Conservation (phyloP, 2,888 invertebrate genomes). For the Coremacera marginata region DNA sequence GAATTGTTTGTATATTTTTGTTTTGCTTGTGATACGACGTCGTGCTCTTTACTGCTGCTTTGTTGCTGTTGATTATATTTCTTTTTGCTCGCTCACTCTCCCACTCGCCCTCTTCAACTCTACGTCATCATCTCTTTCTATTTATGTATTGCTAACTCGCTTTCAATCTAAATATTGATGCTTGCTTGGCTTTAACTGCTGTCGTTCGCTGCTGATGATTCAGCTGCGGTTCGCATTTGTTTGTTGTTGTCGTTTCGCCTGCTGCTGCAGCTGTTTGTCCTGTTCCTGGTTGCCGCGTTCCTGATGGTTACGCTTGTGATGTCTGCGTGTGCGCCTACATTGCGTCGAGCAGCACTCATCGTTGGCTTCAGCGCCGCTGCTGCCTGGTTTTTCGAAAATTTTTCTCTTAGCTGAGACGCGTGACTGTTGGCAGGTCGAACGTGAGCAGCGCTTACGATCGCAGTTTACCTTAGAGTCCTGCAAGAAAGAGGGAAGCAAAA, state of each 20-base stretch:
- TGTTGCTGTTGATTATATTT: constrained; percentile 12
- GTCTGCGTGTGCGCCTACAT: constrained; percentile 66
- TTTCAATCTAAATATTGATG: background rate
- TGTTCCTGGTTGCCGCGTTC: constrained; percentile 51
- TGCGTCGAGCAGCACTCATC: constrained; percentile 68
- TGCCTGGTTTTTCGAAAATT: constrained; percentile 77
- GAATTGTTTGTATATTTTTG: background rate
- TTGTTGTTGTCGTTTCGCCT: constrained; percentile 24
- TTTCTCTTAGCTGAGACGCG: constrained; percentile 62
- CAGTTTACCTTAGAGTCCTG: constrained; percentile 87
- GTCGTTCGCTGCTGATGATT: constrained; percentile 32
- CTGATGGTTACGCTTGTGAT: constrained; percentile 64
- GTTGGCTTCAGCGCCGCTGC: constrained; percentile 73
- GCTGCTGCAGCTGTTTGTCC: constrained; percentile 52
- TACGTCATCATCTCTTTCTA: constrained; percentile 24
- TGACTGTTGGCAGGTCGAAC: constrained; percentile 62
- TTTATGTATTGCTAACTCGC: background rate
- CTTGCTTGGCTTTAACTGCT: constrained; percentile 31
- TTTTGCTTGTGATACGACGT: background rate
- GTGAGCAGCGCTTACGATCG: constrained; percentile 76
- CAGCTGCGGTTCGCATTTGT: constrained; percentile 44
- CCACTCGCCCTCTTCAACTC: constrained; percentile 13
- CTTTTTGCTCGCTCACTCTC: constrained; percentile 15
- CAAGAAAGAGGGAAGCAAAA: constrained; percentile 38
- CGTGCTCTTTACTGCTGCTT: constrained; percentile 13